phyloP scores from a whole-genome alignment of 2,113 vertebrate genomes.

The Daboia siamensis region DNA sequence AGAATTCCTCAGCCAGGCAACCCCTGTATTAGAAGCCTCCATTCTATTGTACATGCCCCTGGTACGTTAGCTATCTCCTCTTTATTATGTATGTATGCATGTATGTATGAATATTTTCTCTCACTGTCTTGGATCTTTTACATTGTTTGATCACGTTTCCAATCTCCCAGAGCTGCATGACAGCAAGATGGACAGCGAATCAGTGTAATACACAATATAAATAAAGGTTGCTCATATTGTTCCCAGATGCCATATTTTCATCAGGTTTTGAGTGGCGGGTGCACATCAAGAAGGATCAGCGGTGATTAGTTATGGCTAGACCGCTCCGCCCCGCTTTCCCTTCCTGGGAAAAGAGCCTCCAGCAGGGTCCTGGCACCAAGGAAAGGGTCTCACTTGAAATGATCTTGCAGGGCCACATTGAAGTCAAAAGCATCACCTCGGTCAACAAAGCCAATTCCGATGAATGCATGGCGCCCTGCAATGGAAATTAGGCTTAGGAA shows the following conservation, averaged over 20 bases:
- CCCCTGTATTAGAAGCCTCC: not conserved
- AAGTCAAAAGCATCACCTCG: constrained; percentile 97
- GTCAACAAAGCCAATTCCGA: constrained; percentile 90
- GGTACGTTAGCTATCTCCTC: not conserved
- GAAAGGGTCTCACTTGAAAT: constrained; percentile 87
- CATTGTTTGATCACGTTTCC: not conserved
- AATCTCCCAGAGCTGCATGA: not conserved
- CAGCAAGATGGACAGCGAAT: not conserved
- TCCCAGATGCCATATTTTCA: not conserved
- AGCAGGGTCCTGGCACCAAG: not conserved
- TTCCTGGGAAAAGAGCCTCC: not conserved
- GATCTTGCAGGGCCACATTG: constrained; percentile 94
- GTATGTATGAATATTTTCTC: not conserved
- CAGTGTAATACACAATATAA: not conserved
- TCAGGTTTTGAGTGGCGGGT: not conserved
- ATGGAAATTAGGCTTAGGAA: not conserved
- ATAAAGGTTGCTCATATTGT: not conserved
- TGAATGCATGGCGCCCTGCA: constrained; percentile 90
- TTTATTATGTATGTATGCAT: not conserved
- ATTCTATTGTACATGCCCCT: not conserved
- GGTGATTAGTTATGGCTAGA: not conserved
- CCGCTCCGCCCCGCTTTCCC: not conserved
- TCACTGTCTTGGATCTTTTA: not conserved
- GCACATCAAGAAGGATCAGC: not conserved
- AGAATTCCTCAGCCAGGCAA: no score